Base-by-base conservation (phyloP, 1,140 invertebrate species). In the Pemphigus obesinymphae region DNA sequence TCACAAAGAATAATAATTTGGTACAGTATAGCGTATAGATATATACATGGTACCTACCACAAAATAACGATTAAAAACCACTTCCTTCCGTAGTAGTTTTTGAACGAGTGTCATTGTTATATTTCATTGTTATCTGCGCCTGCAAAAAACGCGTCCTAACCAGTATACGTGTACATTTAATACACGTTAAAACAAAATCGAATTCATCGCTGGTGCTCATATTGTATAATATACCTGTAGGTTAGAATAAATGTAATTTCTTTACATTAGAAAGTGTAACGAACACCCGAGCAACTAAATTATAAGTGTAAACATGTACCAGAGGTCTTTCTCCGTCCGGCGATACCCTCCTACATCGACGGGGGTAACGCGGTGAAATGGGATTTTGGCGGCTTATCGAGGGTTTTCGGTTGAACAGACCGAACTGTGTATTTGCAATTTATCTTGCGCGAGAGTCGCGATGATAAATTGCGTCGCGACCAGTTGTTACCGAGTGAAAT, bases 341-440 rank as follows among this genome's bases (percentile, higher is more conserved):
- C 1, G 43, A 8, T 3, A 50, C 45, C 70, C 68, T 72, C 15
- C 70, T 37, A 8, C 73, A 20, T 20, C 55, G 55, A 63, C 34
- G 70, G 45, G n/a, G 4, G 26, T 20, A 50, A 63, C 37, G 37
- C 37, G 23, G 55, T n/a, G 23, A 43, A 80, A 80, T 45, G 23
- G 55, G 76, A 80, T 80, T 80, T 80, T 31, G 34, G 76, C 31
- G 76, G 76, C 76, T 80, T 80, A 80, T 80, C 76, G 76, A 80
- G 55, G 76, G 37, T 80, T 80, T 80, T 80, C 76, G 55, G 76
- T 80, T 61, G 76, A 80, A 63, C 76, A 45, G 37, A 20, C 76
- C 55, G 76, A 80, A 80, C 55, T 63, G 23, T 11, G 70, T 50
- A 40, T 61, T 73, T 73, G 50, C 75, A 78, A 80, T 80, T 80